Conservation (phyloP, 2,797 vertebrate species). For the Oreortyx pictus region DNA sequence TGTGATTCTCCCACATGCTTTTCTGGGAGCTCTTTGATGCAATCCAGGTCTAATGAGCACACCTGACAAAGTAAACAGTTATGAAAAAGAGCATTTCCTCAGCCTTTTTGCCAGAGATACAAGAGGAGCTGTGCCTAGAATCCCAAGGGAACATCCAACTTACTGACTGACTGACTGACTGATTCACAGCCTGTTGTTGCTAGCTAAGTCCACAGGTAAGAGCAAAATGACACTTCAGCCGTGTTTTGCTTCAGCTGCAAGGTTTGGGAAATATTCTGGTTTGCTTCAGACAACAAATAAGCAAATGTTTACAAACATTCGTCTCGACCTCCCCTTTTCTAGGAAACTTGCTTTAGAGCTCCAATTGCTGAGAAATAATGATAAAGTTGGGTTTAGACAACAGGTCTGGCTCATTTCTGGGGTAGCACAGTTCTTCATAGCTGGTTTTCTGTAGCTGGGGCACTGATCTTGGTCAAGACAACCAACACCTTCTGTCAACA, state of each 20-base stretch:
- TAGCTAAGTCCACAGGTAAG: slow-evolving; percentile 34
- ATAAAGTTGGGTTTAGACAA: neutral
- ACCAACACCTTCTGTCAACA: neutral
- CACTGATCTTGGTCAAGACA: neutral
- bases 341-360: too few species aligned
- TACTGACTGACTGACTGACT: too few species aligned
- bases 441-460: neutral
- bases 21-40: slow-evolving; percentile 35
- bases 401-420: neutral
- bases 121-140: neutral
- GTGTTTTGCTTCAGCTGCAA: neutral
- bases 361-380: too few species aligned
- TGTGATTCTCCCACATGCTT: slow-evolving; percentile 49
- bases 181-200: neutral
- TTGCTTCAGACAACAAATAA: neutral
- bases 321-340: too few species aligned
- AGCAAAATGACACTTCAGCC: neutral
- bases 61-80: slow-evolving; percentile 48
- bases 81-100: neutral
- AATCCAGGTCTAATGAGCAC: neutral
- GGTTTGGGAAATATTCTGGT: neutral
- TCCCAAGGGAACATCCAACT: neutral
- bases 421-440: neutral
- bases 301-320: too few species aligned
- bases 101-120: slow-evolving; percentile 17